A percentile compares a stretch with the other conserved stretches of the same genome.
Evolutionary conservation across 2,888 invertebrate genomes (phyloP).

Genomic region (Lasius platythorax): DNA sequence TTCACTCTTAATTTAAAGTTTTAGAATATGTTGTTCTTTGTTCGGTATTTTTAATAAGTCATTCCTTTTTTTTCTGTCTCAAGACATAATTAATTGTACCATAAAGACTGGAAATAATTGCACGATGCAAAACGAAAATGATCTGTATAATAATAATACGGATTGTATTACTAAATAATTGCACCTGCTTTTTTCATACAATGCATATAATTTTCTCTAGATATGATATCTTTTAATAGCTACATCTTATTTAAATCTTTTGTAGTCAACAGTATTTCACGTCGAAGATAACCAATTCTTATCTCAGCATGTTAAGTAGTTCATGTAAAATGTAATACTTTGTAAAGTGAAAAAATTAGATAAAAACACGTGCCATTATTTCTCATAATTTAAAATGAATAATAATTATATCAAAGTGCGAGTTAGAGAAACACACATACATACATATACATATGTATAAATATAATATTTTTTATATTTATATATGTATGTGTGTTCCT

Average conservation of each 20-base stretch:
- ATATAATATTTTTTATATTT: background rate
- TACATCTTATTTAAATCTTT: slow-evolving; percentile 18
- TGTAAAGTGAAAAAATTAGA: slow-evolving; percentile 34
- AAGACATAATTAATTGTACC: background rate
- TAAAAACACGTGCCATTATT: slow-evolving; percentile 18
- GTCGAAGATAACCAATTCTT: background rate
- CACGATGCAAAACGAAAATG: slow-evolving; percentile 1
- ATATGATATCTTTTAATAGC: background rate
- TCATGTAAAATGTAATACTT: slow-evolving; percentile 13
- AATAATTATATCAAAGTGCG: background rate
- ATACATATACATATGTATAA: background rate
- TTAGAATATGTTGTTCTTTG: background rate
- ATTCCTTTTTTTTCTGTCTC: background rate
- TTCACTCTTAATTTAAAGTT: background rate
- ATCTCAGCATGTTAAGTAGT: background rate
- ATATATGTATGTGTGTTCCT: background rate
- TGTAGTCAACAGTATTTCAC: background rate
- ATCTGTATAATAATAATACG: background rate
- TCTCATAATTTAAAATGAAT: background rate
- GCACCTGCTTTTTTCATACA: background rate
- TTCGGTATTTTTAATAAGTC: background rate
- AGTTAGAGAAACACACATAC: background rate
- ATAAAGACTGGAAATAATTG: background rate
- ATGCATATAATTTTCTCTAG: background rate
- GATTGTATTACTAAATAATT: background rate